These are phyloP conservation scores for Drosophila formosana DNA, from an alignment of 2,888 invertebrate species.

Conservation along the genomic window DNA sequence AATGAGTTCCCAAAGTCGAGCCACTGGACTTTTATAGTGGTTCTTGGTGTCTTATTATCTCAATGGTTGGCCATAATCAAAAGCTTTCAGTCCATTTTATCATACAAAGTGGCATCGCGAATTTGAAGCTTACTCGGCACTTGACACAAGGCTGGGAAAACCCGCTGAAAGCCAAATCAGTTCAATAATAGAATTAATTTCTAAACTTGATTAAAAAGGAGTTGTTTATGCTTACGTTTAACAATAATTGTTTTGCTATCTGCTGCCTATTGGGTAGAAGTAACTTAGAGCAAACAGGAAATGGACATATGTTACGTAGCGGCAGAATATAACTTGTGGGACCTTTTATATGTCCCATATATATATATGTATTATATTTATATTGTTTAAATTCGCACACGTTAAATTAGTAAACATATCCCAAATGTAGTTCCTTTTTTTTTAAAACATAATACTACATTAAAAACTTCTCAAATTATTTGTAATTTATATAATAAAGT, in stretches of 20 bases:
- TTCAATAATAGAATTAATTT: not conserved
- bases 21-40: slow-evolving; percentile 25
- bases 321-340: too few species aligned
- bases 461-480: too few species aligned
- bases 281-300: not conserved
- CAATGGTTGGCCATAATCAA: not conserved
- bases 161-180: not conserved
- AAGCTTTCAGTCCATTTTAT: slow-evolving; percentile 1
- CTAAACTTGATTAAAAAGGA: not conserved
- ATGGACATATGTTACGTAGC: not conserved
- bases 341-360: too few species aligned
- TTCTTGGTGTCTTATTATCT: slow-evolving; percentile 8
- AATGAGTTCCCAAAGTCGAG: slow-evolving; percentile 18
- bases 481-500: too few species aligned
- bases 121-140: not conserved
- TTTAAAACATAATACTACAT: too few species aligned
- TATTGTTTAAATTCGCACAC: too few species aligned
- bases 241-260: not conserved
- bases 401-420: too few species aligned
- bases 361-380: too few species aligned
- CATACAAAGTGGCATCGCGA: not conserved
- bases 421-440: too few species aligned
- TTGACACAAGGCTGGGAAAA: not conserved
- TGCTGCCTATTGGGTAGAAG: not conserved
- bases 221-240: not conserved